Conservation (phyloP, 2,113 vertebrate genomes). For the Eptesicus fuscus region DNA sequence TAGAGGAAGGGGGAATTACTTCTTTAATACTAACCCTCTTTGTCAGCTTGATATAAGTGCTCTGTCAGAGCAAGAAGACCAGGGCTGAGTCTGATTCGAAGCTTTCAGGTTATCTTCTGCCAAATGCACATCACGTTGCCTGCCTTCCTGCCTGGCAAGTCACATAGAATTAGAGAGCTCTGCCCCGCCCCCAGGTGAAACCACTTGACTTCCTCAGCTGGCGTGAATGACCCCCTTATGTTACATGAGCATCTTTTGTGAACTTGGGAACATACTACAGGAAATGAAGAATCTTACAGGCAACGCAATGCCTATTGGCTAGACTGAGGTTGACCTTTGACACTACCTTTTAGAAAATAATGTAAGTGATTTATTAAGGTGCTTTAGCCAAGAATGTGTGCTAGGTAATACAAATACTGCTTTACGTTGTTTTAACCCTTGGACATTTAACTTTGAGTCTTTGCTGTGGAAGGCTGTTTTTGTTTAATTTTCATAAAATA, state of each 20-base stretch:
- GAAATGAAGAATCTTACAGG: background rate
- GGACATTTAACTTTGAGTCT: background rate
- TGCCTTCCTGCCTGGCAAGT: background rate
- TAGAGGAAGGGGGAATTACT: background rate
- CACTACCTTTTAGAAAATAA: background rate
- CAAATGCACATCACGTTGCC: background rate
- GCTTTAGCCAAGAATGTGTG: conserved; percentile 11
- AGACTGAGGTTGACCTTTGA: background rate
- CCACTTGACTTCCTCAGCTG: background rate
- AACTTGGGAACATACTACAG: background rate
- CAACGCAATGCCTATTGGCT: background rate
- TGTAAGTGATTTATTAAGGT: background rate
- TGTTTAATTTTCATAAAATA: background rate
- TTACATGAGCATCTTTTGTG: background rate
- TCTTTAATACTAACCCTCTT: background rate
- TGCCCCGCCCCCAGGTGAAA: background rate
- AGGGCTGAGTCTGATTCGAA: background rate
- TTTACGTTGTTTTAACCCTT: background rate
- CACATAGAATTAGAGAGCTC: background rate
- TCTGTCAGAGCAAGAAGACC: accelerated
- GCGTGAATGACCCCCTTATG: background rate
- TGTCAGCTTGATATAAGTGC: background rate
- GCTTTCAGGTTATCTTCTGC: background rate
- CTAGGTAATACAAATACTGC: background rate
- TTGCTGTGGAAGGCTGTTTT: background rate